These are phyloP conservation scores for Centruroides sculpturatus DNA, from an alignment of 1,140 invertebrate species.

Conservation along the genomic window DNA sequence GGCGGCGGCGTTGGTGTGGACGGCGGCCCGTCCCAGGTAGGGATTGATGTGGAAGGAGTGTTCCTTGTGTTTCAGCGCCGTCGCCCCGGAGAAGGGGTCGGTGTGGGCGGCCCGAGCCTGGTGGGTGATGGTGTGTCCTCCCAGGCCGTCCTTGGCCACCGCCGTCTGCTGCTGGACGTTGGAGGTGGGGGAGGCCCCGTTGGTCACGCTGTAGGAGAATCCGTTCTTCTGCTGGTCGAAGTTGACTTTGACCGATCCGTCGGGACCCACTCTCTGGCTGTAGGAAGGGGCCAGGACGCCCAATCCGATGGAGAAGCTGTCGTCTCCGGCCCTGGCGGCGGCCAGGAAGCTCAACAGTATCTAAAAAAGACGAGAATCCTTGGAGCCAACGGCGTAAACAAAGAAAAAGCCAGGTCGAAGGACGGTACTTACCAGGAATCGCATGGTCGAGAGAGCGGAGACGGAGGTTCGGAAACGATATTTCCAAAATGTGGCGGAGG, in stretches of 20 bases:
- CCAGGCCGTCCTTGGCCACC: constrained; percentile 7
- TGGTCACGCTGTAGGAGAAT: constrained; percentile 16
- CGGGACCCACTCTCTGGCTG: constrained; percentile 14
- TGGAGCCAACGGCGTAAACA: no score
- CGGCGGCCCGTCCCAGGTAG: constrained; percentile 9
- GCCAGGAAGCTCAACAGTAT: neutral
- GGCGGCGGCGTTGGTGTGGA: constrained; percentile 11
- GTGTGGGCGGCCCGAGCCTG: constrained; percentile 6
- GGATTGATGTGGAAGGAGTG: constrained; percentile 17
- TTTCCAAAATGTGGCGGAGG: no score
- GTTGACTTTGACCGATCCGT: constrained; percentile 9
- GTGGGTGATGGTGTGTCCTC: constrained; percentile 11
- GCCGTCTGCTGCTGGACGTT: constrained; percentile 11
- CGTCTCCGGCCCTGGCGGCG: neutral
- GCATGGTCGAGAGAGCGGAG: no score
- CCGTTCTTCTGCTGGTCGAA: constrained; percentile 11
- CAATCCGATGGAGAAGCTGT: constrained; percentile 16
- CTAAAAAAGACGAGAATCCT: no score
- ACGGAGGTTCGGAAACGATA: no score
- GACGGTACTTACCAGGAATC: no score
- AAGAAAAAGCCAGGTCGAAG: no score
- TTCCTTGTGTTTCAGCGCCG: constrained; percentile 8
- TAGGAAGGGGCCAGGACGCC: constrained; percentile 15
- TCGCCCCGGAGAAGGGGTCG: constrained; percentile 10
- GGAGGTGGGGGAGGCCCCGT: constrained; percentile 5